A percentile compares a stretch with the other conserved stretches of the same genome.
phyloP scores from a whole-genome alignment of 1,140 invertebrate genomes.

The Macrotrachela quadricornifera region DNA sequence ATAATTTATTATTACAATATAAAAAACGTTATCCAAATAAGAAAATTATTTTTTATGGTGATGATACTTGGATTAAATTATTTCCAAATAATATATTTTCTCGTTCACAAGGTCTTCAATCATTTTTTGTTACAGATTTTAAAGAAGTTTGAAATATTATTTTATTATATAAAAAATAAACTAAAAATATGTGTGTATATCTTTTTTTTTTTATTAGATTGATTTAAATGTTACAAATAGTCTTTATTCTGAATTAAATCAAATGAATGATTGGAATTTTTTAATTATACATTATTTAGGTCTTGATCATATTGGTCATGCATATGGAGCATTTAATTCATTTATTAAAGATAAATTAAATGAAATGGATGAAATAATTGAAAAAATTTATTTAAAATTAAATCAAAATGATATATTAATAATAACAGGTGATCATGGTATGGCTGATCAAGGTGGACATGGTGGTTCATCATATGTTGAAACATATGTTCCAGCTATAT shows the following conservation, averaged over 20 bases:
- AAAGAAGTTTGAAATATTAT: conserved; percentile 43
- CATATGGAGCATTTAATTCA: conserved; percentile 53
- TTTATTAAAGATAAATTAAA: conserved; percentile 55
- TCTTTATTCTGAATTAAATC: conserved; percentile 42
- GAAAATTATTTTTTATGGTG: conserved; percentile 65
- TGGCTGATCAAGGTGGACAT: conserved; percentile 78
- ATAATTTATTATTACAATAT: conserved; percentile 43
- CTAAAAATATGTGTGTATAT: too few relatives aligned
- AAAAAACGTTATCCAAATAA: conserved; percentile 32
- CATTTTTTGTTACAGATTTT: conserved; percentile 83
- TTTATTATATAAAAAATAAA: background rate
- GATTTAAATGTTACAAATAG: conserved; percentile 77
- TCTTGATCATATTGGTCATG: conserved; percentile 88
- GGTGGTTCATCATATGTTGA: conserved; percentile 63
- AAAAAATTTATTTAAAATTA: conserved; percentile 36
- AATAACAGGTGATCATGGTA: conserved; percentile 79
- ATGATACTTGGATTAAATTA: conserved; percentile 78
- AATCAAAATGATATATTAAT: conserved; percentile 39
- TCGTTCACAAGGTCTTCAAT: conserved; percentile 58
- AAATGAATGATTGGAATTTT: conserved; percentile 51
- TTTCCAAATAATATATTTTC: conserved; percentile 52
- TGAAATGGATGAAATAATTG: conserved; percentile 78
- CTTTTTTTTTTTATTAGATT: conserved; percentile 40
- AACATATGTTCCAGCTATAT: conserved; percentile 47
- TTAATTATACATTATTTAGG: conserved; percentile 87